A percentile compares a stretch with the other conserved stretches of the same genome.
Evolutionary conservation across 2,888 invertebrate genomes (phyloP).

Genomic region (Epiblema foenella): DNA sequence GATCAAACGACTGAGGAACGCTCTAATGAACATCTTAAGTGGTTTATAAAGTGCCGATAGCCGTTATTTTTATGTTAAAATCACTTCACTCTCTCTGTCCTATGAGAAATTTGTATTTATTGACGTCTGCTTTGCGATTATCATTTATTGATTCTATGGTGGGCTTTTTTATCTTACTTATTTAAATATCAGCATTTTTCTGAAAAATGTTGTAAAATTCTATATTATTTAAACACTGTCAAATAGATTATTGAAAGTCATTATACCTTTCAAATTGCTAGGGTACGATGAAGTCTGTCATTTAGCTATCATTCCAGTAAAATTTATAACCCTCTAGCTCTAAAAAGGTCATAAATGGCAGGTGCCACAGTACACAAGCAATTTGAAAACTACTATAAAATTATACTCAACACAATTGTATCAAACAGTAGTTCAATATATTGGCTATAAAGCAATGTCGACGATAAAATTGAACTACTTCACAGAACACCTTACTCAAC

Average conservation of each 20-base stretch:
- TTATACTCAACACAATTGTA: not conserved
- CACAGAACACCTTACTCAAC: not conserved
- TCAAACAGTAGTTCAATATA: not conserved
- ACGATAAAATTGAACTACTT: not conserved
- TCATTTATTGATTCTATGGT: constrained; percentile 28
- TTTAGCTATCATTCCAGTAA: too few species aligned
- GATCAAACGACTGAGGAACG: constrained; percentile 73
- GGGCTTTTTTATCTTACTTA: not conserved
- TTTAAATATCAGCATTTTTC: not conserved
- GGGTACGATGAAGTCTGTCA: too few species aligned
- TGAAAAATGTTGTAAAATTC: not conserved
- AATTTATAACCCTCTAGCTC: too few species aligned
- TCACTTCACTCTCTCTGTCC: constrained; percentile 62
- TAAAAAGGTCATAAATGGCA: too few species aligned
- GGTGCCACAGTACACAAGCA: too few species aligned
- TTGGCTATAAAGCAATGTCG: not conserved
- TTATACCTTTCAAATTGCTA: too few species aligned
- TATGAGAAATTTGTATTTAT: constrained; percentile 59
- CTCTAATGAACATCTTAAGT: constrained; percentile 81
- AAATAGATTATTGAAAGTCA: too few species aligned
- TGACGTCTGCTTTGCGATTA: constrained; percentile 31
- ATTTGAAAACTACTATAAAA: not conserved
- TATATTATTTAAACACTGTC: too few species aligned
- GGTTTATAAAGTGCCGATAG: constrained; percentile 81
- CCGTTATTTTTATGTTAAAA: constrained; percentile 80